phyloP scores from a whole-genome alignment of 2,888 invertebrate genomes.

The Chalcis sispes region DNA sequence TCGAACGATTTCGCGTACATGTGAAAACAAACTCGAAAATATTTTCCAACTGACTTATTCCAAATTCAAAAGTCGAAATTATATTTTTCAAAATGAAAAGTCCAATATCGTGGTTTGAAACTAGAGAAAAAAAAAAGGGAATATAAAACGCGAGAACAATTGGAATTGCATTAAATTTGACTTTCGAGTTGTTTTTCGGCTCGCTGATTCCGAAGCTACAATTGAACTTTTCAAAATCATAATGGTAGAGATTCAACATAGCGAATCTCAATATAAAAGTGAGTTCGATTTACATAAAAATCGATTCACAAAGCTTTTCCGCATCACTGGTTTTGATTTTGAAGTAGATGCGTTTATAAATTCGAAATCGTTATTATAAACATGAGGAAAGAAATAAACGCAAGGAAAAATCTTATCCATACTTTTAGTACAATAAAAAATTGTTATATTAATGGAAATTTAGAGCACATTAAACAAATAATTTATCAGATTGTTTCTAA shows the following conservation, averaged over 20 bases:
- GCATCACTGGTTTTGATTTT: constrained; percentile 30
- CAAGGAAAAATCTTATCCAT: no score
- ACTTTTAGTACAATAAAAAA: no score
- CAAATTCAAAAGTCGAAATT: background rate
- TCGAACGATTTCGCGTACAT: background rate
- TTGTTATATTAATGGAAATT: no score
- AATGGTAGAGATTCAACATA: background rate
- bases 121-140: background rate
- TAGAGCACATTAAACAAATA: no score
- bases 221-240: constrained; percentile 15
- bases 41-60: background rate
- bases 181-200: background rate
- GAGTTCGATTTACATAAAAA: constrained; percentile 28
- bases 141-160: no score
- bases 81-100: background rate
- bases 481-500: no score
- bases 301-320: constrained; percentile 19
- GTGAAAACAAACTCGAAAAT: background rate
- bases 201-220: constrained; percentile 2
- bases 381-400: no score
- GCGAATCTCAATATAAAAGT: constrained; percentile 1
- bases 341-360: constrained; percentile 5
- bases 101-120: background rate
- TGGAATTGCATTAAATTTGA: constrained; percentile 16
- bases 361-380: constrained; percentile 2